These are phyloP conservation scores for Penaeus chinensis DNA, from an alignment of 1,140 invertebrate genomes.

Conservation along the genomic window DNA sequence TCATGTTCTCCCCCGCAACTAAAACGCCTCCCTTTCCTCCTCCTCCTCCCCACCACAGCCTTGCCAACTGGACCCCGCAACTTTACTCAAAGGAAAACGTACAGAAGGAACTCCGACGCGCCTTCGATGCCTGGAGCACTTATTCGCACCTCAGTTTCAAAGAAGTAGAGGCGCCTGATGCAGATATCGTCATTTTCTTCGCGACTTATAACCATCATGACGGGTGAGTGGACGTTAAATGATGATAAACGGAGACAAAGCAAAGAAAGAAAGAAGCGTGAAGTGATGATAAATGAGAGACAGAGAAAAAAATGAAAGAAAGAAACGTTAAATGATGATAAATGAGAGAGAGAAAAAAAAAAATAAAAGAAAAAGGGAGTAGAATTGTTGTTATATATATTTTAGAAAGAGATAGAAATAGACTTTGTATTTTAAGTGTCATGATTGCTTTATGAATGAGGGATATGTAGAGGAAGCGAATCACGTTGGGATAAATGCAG, in stretches of 20 bases:
- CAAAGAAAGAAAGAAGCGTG: too few relatives aligned
- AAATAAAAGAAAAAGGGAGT: too few relatives aligned
- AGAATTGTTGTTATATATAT: too few relatives aligned
- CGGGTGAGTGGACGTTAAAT: constrained; percentile 38
- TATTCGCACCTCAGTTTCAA: constrained; percentile 75
- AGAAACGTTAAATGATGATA: background rate
- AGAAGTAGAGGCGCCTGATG: constrained; percentile 67
- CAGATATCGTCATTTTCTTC: constrained; percentile 78
- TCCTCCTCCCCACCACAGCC: constrained; percentile 68
- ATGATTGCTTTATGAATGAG: too few relatives aligned
- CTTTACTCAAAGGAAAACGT: constrained; percentile 71
- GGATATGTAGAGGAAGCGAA: too few relatives aligned
- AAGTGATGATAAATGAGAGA: background rate
- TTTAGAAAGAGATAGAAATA: too few relatives aligned
- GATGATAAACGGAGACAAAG: background rate
- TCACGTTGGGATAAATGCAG: too few relatives aligned
- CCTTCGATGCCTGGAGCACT: constrained; percentile 75
- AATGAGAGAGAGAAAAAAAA: too few relatives aligned
- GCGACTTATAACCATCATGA: constrained; percentile 75
- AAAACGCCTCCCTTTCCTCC: background rate
- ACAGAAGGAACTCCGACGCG: constrained; percentile 71
- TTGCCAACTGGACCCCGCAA: constrained; percentile 76
- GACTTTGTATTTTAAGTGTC: too few relatives aligned
- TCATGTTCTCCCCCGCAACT: background rate
- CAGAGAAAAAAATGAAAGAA: background rate